These are phyloP conservation scores for Lithobates sylvaticus DNA, from an alignment of 2,797 vertebrate species.

Conservation along the genomic window DNA sequence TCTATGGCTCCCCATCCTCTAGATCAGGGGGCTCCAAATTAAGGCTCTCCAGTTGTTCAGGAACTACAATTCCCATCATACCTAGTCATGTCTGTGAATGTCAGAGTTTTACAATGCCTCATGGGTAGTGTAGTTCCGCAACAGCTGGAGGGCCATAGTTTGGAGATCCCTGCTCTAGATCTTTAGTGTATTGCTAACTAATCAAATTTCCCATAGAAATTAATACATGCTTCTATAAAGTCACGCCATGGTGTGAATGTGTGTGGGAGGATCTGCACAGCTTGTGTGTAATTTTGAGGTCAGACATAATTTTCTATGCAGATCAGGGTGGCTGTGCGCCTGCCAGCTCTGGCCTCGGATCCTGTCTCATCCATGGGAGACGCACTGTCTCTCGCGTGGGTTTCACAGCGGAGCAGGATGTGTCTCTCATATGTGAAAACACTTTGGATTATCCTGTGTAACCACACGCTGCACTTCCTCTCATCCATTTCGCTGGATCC, in stretches of 20 bases:
- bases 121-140: too few species aligned
- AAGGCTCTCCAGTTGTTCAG: too few species aligned
- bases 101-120: too few species aligned
- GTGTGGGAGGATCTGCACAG: neutral
- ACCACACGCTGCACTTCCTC: neutral
- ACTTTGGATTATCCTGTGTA: slow-evolving; percentile 2
- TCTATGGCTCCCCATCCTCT: too few species aligned
- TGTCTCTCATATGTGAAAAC: slow-evolving; percentile 23
- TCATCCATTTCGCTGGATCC: neutral
- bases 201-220: neutral
- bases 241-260: neutral
- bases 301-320: neutral
- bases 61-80: too few species aligned
- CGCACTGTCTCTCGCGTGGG: neutral
- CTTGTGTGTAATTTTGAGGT: neutral
- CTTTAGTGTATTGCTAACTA: too few species aligned
- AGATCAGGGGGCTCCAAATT: too few species aligned
- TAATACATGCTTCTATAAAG: neutral
- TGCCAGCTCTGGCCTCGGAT: neutral
- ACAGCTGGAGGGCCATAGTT: too few species aligned
- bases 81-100: too few species aligned
- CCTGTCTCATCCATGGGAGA: neutral
- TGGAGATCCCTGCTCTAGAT: too few species aligned
- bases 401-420: slow-evolving; percentile 8
- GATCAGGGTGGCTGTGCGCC: neutral